phyloP scores from a whole-genome alignment of 2,113 vertebrate species.

The Piprites chloris region DNA sequence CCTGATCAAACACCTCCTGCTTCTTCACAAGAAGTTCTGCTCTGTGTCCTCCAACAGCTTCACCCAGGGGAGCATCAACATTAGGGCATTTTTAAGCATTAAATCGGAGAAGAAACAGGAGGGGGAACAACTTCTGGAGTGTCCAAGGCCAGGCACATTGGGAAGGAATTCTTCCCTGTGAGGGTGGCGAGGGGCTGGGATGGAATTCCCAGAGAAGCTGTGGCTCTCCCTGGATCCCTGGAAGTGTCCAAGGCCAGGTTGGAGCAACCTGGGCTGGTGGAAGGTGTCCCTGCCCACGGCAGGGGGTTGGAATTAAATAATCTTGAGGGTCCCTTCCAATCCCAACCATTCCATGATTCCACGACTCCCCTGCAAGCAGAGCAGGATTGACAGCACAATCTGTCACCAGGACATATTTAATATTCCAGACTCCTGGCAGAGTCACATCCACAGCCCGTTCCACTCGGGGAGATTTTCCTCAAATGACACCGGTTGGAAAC shows the following conservation, averaged over 20 bases:
- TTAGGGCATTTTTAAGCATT: background rate
- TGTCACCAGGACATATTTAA: background rate
- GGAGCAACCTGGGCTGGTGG: background rate
- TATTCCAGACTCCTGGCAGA: background rate
- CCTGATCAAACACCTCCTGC: background rate
- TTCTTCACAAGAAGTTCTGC: background rate
- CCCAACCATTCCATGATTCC: background rate
- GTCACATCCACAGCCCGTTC: background rate
- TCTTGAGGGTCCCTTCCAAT: background rate
- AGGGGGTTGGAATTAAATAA: background rate
- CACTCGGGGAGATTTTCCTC: background rate
- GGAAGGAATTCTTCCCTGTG: background rate
- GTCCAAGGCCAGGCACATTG: background rate
- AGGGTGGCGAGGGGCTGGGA: background rate
- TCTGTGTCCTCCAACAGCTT: background rate
- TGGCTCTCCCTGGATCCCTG: background rate
- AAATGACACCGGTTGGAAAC: background rate
- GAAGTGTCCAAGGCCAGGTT: background rate
- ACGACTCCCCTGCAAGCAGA: background rate
- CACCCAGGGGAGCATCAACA: background rate
- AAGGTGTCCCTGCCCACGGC: background rate
- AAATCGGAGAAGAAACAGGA: background rate
- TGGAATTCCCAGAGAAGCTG: background rate
- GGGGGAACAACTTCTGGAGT: background rate
- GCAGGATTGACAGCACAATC: rapidly evolving